phyloP scores from a whole-genome alignment of 2,888 invertebrate genomes.

The Aspidiotus rigidus region DNA sequence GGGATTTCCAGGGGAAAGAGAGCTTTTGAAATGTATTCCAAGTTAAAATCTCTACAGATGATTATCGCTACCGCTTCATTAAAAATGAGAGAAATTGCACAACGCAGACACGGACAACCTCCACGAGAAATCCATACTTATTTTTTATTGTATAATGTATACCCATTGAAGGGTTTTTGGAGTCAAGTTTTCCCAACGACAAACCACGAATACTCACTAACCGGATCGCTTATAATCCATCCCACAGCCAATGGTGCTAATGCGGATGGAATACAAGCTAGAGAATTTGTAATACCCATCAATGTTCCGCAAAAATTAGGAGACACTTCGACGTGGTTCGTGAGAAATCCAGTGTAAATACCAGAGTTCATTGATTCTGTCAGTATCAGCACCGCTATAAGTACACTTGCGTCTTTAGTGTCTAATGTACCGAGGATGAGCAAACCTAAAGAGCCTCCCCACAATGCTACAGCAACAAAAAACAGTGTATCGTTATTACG shows the following conservation, averaged over 20 bases:
- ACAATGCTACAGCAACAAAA: constrained; percentile 34
- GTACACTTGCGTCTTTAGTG: constrained; percentile 47
- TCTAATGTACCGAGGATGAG: constrained; percentile 41
- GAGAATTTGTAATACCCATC: constrained; percentile 76
- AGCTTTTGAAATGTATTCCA: no score
- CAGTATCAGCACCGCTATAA: constrained; percentile 57
- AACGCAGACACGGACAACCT: no score
- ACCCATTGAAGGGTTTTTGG: no score
- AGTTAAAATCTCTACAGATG: no score
- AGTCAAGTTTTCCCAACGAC: no score
- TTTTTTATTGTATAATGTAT: no score
- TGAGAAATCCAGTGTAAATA: constrained; percentile 55
- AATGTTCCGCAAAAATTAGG: constrained; percentile 73
- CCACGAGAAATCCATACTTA: no score
- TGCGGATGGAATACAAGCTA: constrained; percentile 69
- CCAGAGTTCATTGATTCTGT: constrained; percentile 68
- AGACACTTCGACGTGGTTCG: constrained; percentile 74
- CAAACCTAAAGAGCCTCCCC: constrained; percentile 47
- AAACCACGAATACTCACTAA: constrained; percentile 43
- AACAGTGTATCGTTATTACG: no score
- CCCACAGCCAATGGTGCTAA: constrained; percentile 67
- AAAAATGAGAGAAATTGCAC: no score
- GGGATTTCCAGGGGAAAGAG: no score
- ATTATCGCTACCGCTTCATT: no score
- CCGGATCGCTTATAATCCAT: constrained; percentile 58